Percentiles rank a stretch among this genome's conserved stretches.
Conservation (phyloP, 1,140 invertebrate species). For the Drosophila paulistorum region DNA sequence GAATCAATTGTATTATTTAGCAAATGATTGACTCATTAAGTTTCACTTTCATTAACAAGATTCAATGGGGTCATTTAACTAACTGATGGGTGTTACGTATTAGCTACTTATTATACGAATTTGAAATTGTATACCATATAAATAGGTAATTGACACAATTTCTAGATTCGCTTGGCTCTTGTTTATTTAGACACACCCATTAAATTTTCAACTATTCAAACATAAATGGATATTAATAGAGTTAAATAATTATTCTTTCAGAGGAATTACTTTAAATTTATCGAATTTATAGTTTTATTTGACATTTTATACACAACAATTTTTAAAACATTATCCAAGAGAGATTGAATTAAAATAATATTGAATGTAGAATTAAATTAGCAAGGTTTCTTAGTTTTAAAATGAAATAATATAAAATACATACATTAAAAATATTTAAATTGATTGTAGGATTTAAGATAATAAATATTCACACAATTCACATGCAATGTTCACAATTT, state of each 20-base stretch:
- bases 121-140: neutral
- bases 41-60: slow-evolving; percentile 34
- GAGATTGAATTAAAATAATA: slow-evolving; percentile 26
- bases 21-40: slow-evolving; percentile 7
- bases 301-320: slow-evolving; percentile 26
- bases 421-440: slow-evolving; percentile 40
- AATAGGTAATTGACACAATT: neutral
- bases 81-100: slow-evolving; percentile 7
- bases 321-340: slow-evolving; percentile 22
- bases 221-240: no score
- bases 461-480: slow-evolving; percentile 25
- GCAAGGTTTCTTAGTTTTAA: slow-evolving; percentile 18
- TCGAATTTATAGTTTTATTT: slow-evolving; percentile 11
- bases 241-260: no score
- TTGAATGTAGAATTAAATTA: slow-evolving; percentile 1
- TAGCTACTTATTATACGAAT: slow-evolving; percentile 16
- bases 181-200: neutral
- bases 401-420: slow-evolving; percentile 40
- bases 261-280: slow-evolving; percentile 10
- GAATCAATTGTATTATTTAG: slow-evolving; percentile 4
- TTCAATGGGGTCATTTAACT: slow-evolving; percentile 14
- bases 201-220: no score
- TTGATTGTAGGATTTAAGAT: slow-evolving; percentile 17
- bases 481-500: slow-evolving; percentile 16
- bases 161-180: neutral